A percentile compares a stretch with the other conserved stretches of the same genome.
phyloP scores from a whole-genome alignment of 2,797 vertebrate genomes.

The Poeciliopsis presidionis region DNA sequence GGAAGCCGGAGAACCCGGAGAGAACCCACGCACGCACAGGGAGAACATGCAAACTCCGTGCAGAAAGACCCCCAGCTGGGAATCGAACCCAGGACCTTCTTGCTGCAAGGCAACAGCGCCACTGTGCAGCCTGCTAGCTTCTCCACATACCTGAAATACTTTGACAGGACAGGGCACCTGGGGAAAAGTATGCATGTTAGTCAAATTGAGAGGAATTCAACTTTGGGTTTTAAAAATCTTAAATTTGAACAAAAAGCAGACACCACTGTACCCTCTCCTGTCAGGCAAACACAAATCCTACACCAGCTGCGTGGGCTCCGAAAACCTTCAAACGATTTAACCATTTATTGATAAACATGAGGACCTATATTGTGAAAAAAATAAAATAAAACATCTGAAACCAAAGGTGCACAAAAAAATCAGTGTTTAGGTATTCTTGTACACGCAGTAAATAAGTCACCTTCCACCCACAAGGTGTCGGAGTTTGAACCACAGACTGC shows the following conservation, averaged over 20 bases:
- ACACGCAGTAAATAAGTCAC: slow-evolving; percentile 27
- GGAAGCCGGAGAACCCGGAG: too few species aligned
- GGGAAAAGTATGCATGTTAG: background rate
- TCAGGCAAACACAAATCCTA: background rate
- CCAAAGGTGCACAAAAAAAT: background rate
- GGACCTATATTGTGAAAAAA: background rate
- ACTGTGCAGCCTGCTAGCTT: background rate
- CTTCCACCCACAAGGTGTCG: slow-evolving; percentile 43
- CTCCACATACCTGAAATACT: background rate
- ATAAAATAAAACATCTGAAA: background rate
- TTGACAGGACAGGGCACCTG: background rate
- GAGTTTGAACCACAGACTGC: slow-evolving; percentile 49
- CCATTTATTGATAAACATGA: background rate
- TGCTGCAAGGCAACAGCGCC: too few species aligned
- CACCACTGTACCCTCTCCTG: background rate
- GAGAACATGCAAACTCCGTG: too few species aligned
- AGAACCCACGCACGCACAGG: too few species aligned
- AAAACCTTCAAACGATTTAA: background rate
- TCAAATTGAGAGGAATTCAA: background rate
- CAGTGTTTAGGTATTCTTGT: background rate
- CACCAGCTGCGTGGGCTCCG: background rate
- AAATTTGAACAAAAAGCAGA: background rate
- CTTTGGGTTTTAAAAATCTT: background rate
- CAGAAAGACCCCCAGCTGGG: too few species aligned
- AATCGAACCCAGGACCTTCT: too few species aligned